phyloP scores from a whole-genome alignment of 2,888 invertebrate species.

The Onchidella celtica region DNA sequence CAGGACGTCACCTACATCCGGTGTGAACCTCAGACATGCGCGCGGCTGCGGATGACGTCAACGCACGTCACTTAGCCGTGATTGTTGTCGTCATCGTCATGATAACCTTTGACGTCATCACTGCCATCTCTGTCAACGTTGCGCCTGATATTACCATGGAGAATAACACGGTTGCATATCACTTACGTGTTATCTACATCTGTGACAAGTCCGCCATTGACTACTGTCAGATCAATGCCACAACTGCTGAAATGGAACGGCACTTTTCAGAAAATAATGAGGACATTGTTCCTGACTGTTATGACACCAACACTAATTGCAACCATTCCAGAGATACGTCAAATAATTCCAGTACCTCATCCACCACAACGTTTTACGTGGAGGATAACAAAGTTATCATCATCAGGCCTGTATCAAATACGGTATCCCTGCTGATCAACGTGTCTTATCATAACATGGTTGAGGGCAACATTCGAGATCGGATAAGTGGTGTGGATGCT shows the following conservation, averaged over 20 bases:
- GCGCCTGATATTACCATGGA: not conserved
- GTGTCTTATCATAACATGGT: not conserved
- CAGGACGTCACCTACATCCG: not conserved
- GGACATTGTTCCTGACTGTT: not conserved
- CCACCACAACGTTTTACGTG: not conserved
- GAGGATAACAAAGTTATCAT: not conserved
- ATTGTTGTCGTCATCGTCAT: not conserved
- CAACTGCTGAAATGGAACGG: not conserved
- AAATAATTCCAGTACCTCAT: not conserved
- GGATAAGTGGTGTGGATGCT: not conserved
- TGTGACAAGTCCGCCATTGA: slow-evolving; percentile 29
- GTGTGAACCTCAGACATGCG: slow-evolving; percentile 45
- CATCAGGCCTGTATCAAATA: not conserved
- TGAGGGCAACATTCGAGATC: not conserved
- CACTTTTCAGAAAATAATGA: not conserved
- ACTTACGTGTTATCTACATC: slow-evolving; percentile 1
- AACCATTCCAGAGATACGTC: not conserved
- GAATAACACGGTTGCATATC: not conserved
- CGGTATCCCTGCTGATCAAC: not conserved
- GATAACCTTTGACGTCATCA: not conserved
- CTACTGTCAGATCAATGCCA: slow-evolving; percentile 7
- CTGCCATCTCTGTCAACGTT: not conserved
- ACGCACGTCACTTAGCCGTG: not conserved
- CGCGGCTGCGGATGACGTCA: slow-evolving; percentile 34
- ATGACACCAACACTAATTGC: not conserved